Base-by-base conservation (phyloP, 2,888 invertebrate genomes). In the Cyaniris semiargus region DNA sequence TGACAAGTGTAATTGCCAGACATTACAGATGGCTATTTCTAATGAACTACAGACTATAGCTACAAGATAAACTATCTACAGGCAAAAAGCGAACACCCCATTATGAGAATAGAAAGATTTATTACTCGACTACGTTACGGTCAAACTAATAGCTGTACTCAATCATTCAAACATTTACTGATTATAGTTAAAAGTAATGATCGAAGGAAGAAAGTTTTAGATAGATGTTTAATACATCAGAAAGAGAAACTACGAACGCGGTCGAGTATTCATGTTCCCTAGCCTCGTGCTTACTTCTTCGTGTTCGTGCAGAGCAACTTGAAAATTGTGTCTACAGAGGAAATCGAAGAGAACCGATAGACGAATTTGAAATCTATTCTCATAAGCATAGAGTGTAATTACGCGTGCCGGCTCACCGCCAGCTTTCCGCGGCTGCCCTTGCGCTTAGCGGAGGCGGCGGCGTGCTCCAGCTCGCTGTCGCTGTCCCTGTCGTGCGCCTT, bases 391-490 rank as follows among this genome's bases (percentile, higher is more conserved):
- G 82, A 80, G 82, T 82, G 82, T 81, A 83, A 82, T 83, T 80
- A 83, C 85, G 87, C 87, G 85, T 87, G 96, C 95, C 95, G 86
- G 90, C 96, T 95, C 86, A 95, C 95, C 85, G 97, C 96, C 85
- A 96, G 95, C 92, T 97, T 97, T 82, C 95, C 95, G 82, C 97
- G 95, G 85, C 95, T 95, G 84, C 90, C 92, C 87, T 94, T 94
- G 88, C 94, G 90, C 84, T 94, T 94, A 84, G 90, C 87, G 82
- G 90, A 84, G 81, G 92, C 88, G 82, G 90, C 84, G 81, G 92
- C 88, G 91, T 89, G 90, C 92, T 96, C 95, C 90, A 96, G 96
- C 91, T 99, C 99, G 89, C 98, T 98, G 94, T 99, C 98, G 90
- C 98, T 98, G 86, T 98, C 96, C 83, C 94, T 90, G 86, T 94